These are phyloP conservation scores for Leptopterna dolabrata DNA, from an alignment of 2,888 invertebrate species.

Conservation along the genomic window DNA sequence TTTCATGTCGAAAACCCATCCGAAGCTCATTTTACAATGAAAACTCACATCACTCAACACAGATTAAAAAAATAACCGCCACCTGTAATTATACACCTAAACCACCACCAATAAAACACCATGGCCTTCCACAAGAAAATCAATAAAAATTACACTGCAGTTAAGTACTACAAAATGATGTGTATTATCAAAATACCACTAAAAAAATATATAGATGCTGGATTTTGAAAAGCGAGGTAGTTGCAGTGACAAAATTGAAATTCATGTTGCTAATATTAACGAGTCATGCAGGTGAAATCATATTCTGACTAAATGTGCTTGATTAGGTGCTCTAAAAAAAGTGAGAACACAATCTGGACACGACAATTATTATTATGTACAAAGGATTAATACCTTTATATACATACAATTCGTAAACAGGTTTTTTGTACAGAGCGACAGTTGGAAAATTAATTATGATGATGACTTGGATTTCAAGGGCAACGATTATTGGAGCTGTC, in stretches of 20 bases:
- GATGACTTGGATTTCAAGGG: too few species aligned
- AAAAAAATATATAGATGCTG: too few species aligned
- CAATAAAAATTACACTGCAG: background rate
- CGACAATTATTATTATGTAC: too few species aligned
- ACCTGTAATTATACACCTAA: conserved; percentile 11
- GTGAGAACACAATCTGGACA: too few species aligned
- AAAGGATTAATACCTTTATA: too few species aligned
- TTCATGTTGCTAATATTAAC: background rate
- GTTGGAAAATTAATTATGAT: too few species aligned
- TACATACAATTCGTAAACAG: too few species aligned
- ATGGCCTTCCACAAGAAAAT: conserved; percentile 13
- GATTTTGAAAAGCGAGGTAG: too few species aligned
- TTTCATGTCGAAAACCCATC: background rate
- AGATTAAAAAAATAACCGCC: background rate
- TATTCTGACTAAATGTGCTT: background rate
- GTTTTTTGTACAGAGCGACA: too few species aligned
- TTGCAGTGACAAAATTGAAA: too few species aligned
- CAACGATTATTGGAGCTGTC: too few species aligned
- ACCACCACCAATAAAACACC: conserved; percentile 40
- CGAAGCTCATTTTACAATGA: background rate
- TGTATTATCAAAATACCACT: background rate
- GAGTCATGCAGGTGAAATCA: background rate
- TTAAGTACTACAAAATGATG: conserved; percentile 17
- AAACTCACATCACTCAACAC: background rate
- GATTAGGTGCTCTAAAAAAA: too few species aligned